Base-by-base conservation (phyloP, 2,888 invertebrate species). In the Perizoma affinitatum region DNA sequence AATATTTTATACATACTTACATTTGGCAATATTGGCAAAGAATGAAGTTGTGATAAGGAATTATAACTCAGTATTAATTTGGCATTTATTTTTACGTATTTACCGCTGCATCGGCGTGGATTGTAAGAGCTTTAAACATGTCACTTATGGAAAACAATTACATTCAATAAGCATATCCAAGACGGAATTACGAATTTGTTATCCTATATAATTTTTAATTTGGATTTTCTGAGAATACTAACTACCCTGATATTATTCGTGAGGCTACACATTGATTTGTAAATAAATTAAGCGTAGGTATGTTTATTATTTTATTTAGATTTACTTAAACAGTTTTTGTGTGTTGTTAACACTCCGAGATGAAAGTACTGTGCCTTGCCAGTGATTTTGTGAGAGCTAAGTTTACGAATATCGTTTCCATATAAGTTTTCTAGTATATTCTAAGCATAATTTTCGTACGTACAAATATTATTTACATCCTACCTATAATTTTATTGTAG, bases 61-160 rank as follows among this genome's bases (percentile, higher is more conserved):
- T 69, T 68, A 68, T 72, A 68, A 70, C 52, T 70, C 88, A 89
- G 90, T 90, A 90, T 90, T 90, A 90, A 76, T 82, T 83, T 76
- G 83, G 90, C 89, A 90, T 90, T 89, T 90, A 82, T 72, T 74
- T 70, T 63, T 61, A 63, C 55, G 49, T 61, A 54, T 58, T 57
- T 52, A 54, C 61, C 58, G 46, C 54, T 61, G 51, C 44, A 55
- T 53, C 49, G 43, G 47, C 60, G 62, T 63, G 63, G 45, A 59
- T 58, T 54, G 43, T 48, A 22, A 46, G 58, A 70, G 67, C 68
- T 71, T 71, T 68, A 70, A 68, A 60, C 58, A 52, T 48, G 61
- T 61, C 62, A 50, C 50, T 47, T 64, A 54, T 57, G 44, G 41
- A 35, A 45, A 51, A 49, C 40, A 44, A 47, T 49, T 55, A 40